Conservation (phyloP, 2,888 invertebrate species). For the Pseudeuparius sepicola region DNA sequence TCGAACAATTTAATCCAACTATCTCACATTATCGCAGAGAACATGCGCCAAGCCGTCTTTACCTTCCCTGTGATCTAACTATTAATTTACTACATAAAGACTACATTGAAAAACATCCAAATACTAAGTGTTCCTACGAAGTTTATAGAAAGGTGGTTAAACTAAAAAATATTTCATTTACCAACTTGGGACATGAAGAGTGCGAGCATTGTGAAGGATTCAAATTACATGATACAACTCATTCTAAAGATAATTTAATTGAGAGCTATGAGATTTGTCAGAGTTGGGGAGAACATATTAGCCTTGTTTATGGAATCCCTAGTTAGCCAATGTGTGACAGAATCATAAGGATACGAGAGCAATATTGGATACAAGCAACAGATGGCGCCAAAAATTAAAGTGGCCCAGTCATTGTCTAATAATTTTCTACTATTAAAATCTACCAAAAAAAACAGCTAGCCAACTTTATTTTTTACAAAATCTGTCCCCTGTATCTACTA, state of each 20-base stretch:
- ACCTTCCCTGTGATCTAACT: neutral
- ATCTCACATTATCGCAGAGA: neutral
- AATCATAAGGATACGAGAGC: no score
- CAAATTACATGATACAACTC: conserved; percentile 5
- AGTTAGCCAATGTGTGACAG: no score
- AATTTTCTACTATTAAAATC: no score
- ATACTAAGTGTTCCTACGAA: conserved; percentile 10
- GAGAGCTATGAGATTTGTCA: conserved; percentile 9
- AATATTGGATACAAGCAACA: no score
- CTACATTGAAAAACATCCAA: neutral
- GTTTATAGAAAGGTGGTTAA: conserved; percentile 6
- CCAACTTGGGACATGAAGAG: conserved; percentile 11
- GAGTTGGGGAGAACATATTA: conserved; percentile 5
- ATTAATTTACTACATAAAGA: neutral
- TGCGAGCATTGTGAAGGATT: conserved; percentile 10
- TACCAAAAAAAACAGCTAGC: no score
- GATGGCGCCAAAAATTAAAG: no score
- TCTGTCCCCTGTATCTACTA: no score
- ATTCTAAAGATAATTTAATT: conserved; percentile 9
- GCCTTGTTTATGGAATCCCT: no score
- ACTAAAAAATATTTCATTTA: conserved; percentile 7
- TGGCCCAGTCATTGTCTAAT: no score
- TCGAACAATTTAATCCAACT: neutral
- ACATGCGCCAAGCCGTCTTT: neutral
- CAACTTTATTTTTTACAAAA: no score